A percentile compares a stretch with the other conserved stretches of the same genome.
These are phyloP conservation scores for Rhegmatorhina hoffmannsi DNA, from an alignment of 2,113 vertebrate genomes.

Conservation along the genomic window DNA sequence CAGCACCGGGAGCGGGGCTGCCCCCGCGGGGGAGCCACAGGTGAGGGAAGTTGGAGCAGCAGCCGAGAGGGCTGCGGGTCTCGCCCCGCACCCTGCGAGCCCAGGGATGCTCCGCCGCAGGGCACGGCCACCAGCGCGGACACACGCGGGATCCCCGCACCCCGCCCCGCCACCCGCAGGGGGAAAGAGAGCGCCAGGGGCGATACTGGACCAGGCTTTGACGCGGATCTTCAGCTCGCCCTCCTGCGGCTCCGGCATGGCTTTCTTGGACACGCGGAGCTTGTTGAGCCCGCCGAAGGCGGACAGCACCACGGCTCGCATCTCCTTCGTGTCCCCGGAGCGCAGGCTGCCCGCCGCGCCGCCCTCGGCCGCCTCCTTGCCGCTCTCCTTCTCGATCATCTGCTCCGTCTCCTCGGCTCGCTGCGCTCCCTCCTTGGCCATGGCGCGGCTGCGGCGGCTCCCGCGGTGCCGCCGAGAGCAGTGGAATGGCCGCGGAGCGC, in stretches of 20 bases:
- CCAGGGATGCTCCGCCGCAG: not conserved
- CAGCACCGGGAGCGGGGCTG: not conserved
- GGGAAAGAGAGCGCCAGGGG: not conserved
- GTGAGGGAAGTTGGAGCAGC: not conserved
- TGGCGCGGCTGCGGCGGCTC: conserved; percentile 64
- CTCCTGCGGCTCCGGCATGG: conserved; percentile 92
- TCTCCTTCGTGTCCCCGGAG: conserved; percentile 85
- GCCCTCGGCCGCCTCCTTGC: conserved; percentile 72
- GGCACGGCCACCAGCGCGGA: not conserved
- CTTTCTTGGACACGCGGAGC: conserved; percentile 88
- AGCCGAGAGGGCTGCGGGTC: not conserved
- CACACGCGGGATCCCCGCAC: not conserved
- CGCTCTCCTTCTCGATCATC: conserved; percentile 86
- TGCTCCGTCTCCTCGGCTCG: conserved; percentile 90
- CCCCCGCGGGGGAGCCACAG: not conserved
- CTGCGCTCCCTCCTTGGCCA: conserved; percentile 89
- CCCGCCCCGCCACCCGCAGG: not conserved
- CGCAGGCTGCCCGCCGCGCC: conserved; percentile 65
- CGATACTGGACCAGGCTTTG: conserved; percentile 88
- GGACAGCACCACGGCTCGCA: conserved; percentile 90
- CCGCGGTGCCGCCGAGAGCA: conserved; percentile 64
- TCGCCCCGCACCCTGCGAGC: not conserved
- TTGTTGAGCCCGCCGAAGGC: conserved; percentile 96
- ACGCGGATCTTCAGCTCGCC: conserved; percentile 97
- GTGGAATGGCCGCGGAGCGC: conserved; percentile 68